phyloP scores from a whole-genome alignment of 2,113 vertebrate species.

The Rhynchopsitta pachyrhyncha region DNA sequence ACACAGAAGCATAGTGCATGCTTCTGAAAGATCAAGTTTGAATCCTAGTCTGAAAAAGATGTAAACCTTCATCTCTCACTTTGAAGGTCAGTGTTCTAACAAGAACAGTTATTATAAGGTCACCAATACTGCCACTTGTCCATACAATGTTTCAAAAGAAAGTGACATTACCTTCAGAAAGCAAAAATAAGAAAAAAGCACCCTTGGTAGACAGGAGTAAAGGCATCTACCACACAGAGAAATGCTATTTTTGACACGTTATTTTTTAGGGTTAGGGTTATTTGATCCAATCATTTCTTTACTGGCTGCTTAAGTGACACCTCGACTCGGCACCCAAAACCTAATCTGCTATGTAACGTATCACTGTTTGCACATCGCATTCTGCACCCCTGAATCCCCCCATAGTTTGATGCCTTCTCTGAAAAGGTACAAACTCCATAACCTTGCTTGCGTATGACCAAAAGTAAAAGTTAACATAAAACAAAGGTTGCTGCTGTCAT shows the following conservation, averaged over 20 bases:
- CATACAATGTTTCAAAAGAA: neutral
- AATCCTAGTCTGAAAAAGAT: neutral
- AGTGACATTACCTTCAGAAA: neutral
- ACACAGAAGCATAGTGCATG: fast-evolving
- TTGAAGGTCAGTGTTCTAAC: neutral
- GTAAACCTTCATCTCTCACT: neutral
- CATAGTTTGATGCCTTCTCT: neutral
- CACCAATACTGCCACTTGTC: neutral
- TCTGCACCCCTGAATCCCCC: neutral
- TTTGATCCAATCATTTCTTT: neutral
- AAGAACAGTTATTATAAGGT: neutral
- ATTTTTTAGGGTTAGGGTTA: neutral
- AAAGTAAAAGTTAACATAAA: neutral
- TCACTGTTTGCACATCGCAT: neutral
- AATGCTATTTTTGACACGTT: neutral
- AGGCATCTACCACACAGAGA: neutral
- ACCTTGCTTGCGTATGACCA: neutral
- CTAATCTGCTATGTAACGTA: neutral
- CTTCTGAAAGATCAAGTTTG: neutral
- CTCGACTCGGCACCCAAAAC: neutral
- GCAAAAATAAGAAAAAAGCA: neutral
- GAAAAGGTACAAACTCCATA: neutral
- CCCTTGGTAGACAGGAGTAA: neutral
- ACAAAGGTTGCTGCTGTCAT: neutral
- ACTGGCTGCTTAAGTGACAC: neutral